These are phyloP conservation scores for Scarus forsteni DNA, from an alignment of 2,797 vertebrate genomes.

Conservation along the genomic window DNA sequence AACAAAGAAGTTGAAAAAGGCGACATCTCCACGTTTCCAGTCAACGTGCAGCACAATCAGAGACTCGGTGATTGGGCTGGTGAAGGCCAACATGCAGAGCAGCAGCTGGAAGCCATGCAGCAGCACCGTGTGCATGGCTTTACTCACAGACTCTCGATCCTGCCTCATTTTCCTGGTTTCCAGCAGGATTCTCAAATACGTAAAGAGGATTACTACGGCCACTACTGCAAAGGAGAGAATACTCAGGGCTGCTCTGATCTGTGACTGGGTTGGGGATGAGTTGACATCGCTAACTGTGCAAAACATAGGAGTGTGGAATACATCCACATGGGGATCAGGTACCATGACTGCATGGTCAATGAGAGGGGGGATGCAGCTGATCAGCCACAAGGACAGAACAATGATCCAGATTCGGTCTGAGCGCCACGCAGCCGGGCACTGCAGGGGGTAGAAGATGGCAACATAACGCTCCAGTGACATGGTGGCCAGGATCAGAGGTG, in stretches of 20 bases:
- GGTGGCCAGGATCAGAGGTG: constrained; percentile 81
- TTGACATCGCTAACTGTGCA: constrained; percentile 57
- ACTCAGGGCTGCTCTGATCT: constrained; percentile 64
- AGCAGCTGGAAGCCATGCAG: constrained; percentile 84
- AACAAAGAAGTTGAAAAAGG: constrained; percentile 80
- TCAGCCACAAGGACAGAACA: constrained; percentile 71
- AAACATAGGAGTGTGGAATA: constrained; percentile 48
- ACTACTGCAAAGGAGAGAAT: constrained; percentile 78
- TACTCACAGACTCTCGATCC: constrained; percentile 74
- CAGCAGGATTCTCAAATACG: constrained; percentile 82
- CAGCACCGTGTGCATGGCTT: constrained; percentile 84
- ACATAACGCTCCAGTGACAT: constrained; percentile 87
- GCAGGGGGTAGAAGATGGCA: constrained; percentile 83
- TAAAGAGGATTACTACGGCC: constrained; percentile 80
- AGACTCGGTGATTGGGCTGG: constrained; percentile 70
- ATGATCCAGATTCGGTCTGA: constrained; percentile 81
- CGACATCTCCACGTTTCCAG: constrained; percentile 65
- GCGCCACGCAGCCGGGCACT: constrained; percentile 72
- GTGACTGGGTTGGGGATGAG: constrained; percentile 63
- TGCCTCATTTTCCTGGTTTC: constrained; percentile 79
- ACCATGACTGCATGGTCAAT: constrained; percentile 59
- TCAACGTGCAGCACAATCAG: constrained; percentile 44
- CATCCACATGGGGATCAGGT: constrained; percentile 26
- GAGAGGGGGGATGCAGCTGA: constrained; percentile 59
- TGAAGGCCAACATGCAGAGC: constrained; percentile 80